Evolutionary conservation across 2,888 invertebrate species (phyloP), one percentile per base, ranked within the genome.

Genomic region (Synanthedon formicaeformis): DNA sequence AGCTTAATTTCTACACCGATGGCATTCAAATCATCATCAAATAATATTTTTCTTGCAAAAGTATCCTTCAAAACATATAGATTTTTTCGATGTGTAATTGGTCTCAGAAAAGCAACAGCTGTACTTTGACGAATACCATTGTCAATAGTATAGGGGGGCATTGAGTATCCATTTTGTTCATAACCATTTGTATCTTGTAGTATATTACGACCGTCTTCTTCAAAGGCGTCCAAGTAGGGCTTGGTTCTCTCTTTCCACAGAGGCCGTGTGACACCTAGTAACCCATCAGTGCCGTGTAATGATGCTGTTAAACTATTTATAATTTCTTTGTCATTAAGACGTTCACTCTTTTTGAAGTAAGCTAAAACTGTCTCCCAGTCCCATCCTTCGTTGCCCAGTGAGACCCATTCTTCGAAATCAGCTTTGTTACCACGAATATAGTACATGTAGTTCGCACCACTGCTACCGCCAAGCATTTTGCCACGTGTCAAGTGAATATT

Each of bases 321-420:
- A 4, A 71, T 58, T 0, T 3, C 14, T 8, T 54, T 23, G 12
- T 66, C 59, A 8, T 63, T 58, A 3, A 71, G 55, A 1, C 61
- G 55, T 65, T 77, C 75, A 23, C 67, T 70, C 57, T 77, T 79
- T 41, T 65, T 67, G 52, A 75, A 78, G 58, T 80, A 80, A n/a
- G 62, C 52, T 1, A 59, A 58, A 2, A 75, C 69, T 2, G 68
- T 66, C 1, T 69, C 55, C 71, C 70, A 78, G 41, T 66, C 60
- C 79, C 79, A 79, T 0, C 73, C 73, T 0, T 76, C 64, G 66
- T 92, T 92, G 0, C 92, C 94, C 51, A 89, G 63, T 8, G 75
- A 81, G n/a, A 88, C 90, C 95, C 95, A 96, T 1, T 88, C 75
- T 64, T 93, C 91, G 64, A 89, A 93, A 65, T 94, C 93, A 6